Base-by-base conservation (phyloP, 1,140 invertebrate species). In the Liolophura sinensis region DNA sequence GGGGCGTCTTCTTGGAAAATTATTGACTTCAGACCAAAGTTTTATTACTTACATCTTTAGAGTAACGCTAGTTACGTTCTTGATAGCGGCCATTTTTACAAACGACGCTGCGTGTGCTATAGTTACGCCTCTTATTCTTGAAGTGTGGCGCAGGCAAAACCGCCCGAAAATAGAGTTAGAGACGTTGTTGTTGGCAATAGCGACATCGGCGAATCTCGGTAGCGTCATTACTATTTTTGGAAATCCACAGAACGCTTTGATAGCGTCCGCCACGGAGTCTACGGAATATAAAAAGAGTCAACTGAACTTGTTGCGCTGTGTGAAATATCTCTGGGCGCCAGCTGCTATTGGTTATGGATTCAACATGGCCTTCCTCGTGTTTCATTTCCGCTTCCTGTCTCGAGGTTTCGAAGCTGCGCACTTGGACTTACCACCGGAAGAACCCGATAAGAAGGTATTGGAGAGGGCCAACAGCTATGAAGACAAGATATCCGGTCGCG, bases 201-300 rank as follows among this genome's bases (percentile, higher is more conserved):
- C 67, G 22, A 69, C 67, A 27, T 60, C 55, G 14, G 56, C 67
- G 20, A 69, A 69, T 58, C 65, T 69, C 22, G 67, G 67, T 15
- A 69, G 62, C 49, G 50, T 50, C 11, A 49, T 52, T 1, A 69
- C 67, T 7, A 66, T 69, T 47, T 69, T 69, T 49, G 67, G 67
- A n/a, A 69, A 69, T 62, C 67, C 67, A 12, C 67, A 65, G 49
- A 69, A 61, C 57, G 67, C 67, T 20, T 31, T 69, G 18, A 65
- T 69, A 0, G 67, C 67, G 12, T 65, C 67, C 11, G 48, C 16
- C 52, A 65, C 67, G 5, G 56, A 69, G 47, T 24, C 31, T 18
- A 12, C 24, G 18, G 18, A 24, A 46, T 60, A 31, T 60, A 7
- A 31, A 48, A 20, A 65, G 25, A 60, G 57, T 25, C 31, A 24